phyloP scores from a whole-genome alignment of 2,888 invertebrate species.

The Lepetodrilus schrolli region DNA sequence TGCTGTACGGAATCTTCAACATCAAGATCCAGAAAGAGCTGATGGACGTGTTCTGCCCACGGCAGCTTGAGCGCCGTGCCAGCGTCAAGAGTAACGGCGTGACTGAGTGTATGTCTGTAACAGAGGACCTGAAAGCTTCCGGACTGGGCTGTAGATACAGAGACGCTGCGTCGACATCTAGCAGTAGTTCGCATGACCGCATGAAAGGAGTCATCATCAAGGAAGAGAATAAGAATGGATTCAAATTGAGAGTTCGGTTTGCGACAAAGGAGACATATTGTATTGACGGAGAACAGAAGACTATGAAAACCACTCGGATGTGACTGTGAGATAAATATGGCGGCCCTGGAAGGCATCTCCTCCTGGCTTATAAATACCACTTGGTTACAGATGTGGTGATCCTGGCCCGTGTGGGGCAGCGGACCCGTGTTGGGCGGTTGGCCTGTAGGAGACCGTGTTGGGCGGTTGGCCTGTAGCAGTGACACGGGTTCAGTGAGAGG shows the following conservation, averaged over 20 bases:
- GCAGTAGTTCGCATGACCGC: constrained; percentile 45
- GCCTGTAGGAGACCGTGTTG: too few species aligned
- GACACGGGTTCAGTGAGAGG: too few species aligned
- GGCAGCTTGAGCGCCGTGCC: constrained; percentile 14
- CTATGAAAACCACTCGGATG: background rate
- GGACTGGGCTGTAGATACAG: constrained; percentile 1
- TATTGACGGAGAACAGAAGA: background rate
- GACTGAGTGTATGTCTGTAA: constrained; percentile 45
- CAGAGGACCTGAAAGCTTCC: constrained; percentile 32
- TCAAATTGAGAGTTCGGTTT: constrained; percentile 62
- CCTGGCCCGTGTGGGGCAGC: too few species aligned
- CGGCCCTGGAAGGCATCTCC: too few species aligned
- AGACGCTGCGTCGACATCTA: constrained; percentile 44
- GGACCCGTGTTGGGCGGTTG: too few species aligned
- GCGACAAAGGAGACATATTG: constrained; percentile 51
- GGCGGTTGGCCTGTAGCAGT: too few species aligned
- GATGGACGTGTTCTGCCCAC: constrained; percentile 60
- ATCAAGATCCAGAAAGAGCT: constrained; percentile 65
- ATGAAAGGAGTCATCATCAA: constrained; percentile 47
- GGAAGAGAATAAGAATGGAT: constrained; percentile 66
- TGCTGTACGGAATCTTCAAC: constrained; percentile 76
- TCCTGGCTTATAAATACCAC: too few species aligned
- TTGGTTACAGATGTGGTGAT: too few species aligned
- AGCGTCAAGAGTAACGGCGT: constrained; percentile 40
- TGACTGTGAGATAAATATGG: too few species aligned